phyloP scores from a whole-genome alignment of 2,797 vertebrate genomes.

The Etheostoma perlongum region DNA sequence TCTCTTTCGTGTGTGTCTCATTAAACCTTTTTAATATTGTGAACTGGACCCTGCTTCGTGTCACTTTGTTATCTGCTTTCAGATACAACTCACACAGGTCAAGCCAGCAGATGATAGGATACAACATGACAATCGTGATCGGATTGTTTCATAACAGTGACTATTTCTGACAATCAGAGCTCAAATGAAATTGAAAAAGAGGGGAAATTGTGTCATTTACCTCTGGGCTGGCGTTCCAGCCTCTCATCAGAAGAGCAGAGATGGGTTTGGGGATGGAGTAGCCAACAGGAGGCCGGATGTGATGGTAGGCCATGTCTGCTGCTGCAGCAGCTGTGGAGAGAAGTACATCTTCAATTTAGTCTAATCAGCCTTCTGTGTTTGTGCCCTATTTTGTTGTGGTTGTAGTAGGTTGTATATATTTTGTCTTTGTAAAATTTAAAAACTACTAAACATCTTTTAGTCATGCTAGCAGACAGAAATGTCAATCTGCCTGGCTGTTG shows the following conservation, averaged over 20 bases:
- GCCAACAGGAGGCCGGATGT: conserved; percentile 93
- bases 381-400: not conserved
- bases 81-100: too few relatives aligned
- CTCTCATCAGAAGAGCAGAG: conserved; percentile 91
- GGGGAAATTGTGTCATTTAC: conserved; percentile 74
- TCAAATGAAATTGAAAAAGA: not conserved
- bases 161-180: not conserved
- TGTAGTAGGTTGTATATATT: not conserved
- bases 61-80: too few relatives aligned
- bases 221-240: conserved; percentile 95
- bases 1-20: too few relatives aligned
- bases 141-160: too few relatives aligned
- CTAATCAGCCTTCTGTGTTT: not conserved
- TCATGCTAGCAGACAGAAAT: not conserved
- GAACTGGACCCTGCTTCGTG: too few relatives aligned
- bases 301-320: conserved; percentile 97
- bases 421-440: not conserved
- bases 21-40: too few relatives aligned
- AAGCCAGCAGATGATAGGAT: too few relatives aligned
- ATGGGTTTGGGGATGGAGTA: conserved; percentile 92
- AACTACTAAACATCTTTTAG: not conserved
- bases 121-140: too few relatives aligned
- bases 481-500: not conserved
- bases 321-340: conserved; percentile 88
- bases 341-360: not conserved